Evolutionary conservation across 64 coral and sea anemone genomes (phyloP).

Genomic region (Astreopora myriophthalma): DNA sequence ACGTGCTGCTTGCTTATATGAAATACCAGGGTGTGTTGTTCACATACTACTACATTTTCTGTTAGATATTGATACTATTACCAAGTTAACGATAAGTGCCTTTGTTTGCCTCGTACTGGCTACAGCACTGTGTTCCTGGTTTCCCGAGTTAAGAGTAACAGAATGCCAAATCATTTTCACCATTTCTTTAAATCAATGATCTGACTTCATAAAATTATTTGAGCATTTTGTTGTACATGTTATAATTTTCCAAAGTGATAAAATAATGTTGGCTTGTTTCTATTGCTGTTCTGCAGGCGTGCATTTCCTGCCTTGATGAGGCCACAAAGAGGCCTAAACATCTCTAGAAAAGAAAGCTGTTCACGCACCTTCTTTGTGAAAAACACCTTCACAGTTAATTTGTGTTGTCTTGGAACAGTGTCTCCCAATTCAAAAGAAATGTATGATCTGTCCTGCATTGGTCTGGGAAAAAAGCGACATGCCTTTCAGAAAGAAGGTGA

Average conservation of each 20-base stretch:
- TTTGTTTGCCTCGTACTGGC: background rate
- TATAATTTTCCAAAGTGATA: background rate
- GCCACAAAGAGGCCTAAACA: background rate
- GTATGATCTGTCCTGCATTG: background rate
- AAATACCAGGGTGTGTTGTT: background rate
- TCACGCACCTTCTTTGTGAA: background rate
- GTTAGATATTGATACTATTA: background rate
- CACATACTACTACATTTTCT: background rate
- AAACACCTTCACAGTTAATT: background rate
- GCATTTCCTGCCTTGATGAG: background rate
- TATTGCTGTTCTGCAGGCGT: background rate
- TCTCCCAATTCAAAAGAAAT: background rate
- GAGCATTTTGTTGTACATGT: background rate
- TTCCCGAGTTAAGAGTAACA: background rate
- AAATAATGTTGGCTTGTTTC: background rate
- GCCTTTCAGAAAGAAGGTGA: background rate
- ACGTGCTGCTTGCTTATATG: background rate
- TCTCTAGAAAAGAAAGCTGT: background rate
- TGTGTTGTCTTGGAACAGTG: background rate
- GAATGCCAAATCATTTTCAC: background rate
- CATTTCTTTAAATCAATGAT: background rate
- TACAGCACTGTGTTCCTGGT: background rate
- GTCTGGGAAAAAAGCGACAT: background rate
- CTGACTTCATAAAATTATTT: background rate
- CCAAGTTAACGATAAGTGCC: background rate